phyloP scores from a whole-genome alignment of 2,888 invertebrate species.

The Periphyllus acericola region DNA sequence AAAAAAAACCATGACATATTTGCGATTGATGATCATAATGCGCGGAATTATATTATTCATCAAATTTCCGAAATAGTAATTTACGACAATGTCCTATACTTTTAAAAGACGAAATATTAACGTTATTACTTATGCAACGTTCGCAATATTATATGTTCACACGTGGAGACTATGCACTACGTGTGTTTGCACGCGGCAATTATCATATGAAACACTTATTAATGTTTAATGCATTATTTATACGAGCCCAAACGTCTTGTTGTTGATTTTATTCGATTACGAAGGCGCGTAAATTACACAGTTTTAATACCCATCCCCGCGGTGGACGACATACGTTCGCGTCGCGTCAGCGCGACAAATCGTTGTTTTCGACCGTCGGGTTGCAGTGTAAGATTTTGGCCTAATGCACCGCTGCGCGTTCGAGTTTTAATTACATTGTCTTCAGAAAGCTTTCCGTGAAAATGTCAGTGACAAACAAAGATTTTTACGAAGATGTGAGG shows the following conservation, averaged over 20 bases:
- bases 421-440: background rate
- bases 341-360: background rate
- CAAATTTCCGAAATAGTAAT: background rate
- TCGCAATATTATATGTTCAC: background rate
- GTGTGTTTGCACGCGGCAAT: background rate
- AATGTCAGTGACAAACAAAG: background rate
- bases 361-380: no score
- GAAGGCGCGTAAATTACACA: background rate
- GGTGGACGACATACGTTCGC: background rate
- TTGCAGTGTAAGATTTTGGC: background rate
- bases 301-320: background rate
- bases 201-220: background rate
- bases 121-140: background rate
- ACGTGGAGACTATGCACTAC: background rate
- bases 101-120: background rate
- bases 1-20: background rate
- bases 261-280: background rate
- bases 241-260: background rate
- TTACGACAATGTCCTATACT: background rate
- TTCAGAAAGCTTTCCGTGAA: background rate
- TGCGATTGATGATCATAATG: background rate
- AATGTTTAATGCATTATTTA: background rate
- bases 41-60: conserved; percentile 1
- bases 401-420: no score
- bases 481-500: conserved; percentile 52